These are phyloP conservation scores for Cheilinus undulatus DNA, from an alignment of 2,113 vertebrate genomes.

Conservation along the genomic window DNA sequence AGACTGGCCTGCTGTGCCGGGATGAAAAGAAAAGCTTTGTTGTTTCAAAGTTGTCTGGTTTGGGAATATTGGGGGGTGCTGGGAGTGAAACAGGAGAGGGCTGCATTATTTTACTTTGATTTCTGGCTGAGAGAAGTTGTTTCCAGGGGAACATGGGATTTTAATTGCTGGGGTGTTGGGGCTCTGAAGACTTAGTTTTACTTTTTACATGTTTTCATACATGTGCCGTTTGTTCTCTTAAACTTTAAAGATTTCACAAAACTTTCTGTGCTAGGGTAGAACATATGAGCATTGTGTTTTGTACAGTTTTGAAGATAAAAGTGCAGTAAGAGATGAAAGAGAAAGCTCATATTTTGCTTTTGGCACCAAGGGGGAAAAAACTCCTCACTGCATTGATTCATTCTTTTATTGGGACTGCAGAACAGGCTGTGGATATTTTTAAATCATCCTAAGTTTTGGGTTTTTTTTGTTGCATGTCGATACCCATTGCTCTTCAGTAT, in stretches of 20 bases:
- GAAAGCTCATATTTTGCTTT: background rate
- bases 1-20: conserved; percentile 10
- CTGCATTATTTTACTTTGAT: conserved; percentile 8
- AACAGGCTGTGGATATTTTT: background rate
- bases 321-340: background rate
- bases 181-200: background rate
- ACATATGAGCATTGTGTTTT: background rate
- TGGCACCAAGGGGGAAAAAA: background rate
- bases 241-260: background rate
- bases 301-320: background rate
- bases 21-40: conserved; percentile 6
- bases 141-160: background rate
- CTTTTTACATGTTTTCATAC: background rate
- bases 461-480: background rate
- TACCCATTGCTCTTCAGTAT: too few relatives aligned
- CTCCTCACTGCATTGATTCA: too few relatives aligned
- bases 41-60: conserved; percentile 24
- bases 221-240: background rate
- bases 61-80: background rate
- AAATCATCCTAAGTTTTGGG: too few relatives aligned
- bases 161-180: background rate
- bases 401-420: too few relatives aligned
- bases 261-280: background rate
- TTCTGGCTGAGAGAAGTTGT: conserved; percentile 1
- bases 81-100: background rate